These are phyloP conservation scores for Baronia brevicornis DNA, from an alignment of 2,888 invertebrate species.

Conservation along the genomic window DNA sequence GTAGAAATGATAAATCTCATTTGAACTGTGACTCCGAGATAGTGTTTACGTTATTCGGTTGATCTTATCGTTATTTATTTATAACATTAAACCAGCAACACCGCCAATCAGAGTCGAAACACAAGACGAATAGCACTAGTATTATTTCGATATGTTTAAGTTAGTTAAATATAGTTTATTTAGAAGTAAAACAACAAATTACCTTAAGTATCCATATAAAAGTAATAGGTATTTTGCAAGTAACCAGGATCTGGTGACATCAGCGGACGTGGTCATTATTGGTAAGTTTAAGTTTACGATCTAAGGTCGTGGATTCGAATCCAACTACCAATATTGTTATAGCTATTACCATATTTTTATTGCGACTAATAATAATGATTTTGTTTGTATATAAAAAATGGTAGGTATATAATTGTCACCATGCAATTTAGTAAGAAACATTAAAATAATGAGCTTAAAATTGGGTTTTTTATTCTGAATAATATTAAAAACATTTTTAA, in stretches of 20 bases:
- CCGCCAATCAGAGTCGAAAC: slow-evolving; percentile 1
- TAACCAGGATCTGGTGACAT: slow-evolving; percentile 48
- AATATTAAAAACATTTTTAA: too few species aligned
- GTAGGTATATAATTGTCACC: too few species aligned
- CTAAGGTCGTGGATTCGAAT: too few species aligned
- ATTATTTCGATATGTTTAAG: slow-evolving; percentile 47
- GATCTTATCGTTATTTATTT: slow-evolving; percentile 7
- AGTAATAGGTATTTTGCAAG: slow-evolving; percentile 33
- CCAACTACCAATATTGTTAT: too few species aligned
- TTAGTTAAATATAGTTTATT: slow-evolving; percentile 40
- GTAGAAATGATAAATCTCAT: slow-evolving; percentile 24
- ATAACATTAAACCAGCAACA: slow-evolving; percentile 5
- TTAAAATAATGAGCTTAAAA: too few species aligned
- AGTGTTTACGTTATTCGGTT: slow-evolving; percentile 13
- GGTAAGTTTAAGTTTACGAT: slow-evolving; percentile 66
- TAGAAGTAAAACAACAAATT: slow-evolving; percentile 36
- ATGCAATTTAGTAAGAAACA: too few species aligned
- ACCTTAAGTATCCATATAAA: slow-evolving; percentile 33
- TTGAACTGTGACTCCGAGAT: slow-evolving; percentile 25
- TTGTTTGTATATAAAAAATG: too few species aligned
- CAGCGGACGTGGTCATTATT: slow-evolving; percentile 86
- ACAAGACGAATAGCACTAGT: slow-evolving; percentile 13
- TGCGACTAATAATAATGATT: too few species aligned
- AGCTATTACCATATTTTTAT: too few species aligned
- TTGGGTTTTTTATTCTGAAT: too few species aligned